Evolutionary conservation across 2,113 vertebrate species (phyloP).

Genomic region (Opisthocomus hoazin): DNA sequence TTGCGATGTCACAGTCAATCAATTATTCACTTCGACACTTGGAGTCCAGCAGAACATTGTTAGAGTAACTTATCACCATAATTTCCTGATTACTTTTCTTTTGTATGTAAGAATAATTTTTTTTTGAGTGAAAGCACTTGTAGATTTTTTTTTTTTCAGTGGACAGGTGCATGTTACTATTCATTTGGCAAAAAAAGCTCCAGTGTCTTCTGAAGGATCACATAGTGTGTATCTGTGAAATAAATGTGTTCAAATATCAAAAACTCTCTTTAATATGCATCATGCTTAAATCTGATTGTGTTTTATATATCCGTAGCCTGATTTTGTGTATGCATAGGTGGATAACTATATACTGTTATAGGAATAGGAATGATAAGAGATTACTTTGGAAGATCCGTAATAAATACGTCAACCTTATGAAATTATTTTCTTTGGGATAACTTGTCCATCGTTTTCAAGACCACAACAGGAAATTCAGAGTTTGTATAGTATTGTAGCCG

Average conservation of each 20-base stretch:
- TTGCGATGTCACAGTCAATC: slow-evolving; percentile 59
- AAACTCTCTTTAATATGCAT: not conserved
- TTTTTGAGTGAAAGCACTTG: not conserved
- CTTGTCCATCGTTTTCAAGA: not conserved
- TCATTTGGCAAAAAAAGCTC: not conserved
- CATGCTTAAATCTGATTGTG: not conserved
- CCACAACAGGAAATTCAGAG: not conserved
- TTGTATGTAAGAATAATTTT: not conserved
- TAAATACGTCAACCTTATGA: not conserved
- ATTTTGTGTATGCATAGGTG: not conserved
- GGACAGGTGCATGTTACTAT: not conserved
- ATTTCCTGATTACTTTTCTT: not conserved
- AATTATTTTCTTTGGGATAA: not conserved
- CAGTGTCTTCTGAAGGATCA: not conserved
- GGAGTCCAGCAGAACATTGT: not conserved
- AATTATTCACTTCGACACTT: slow-evolving; percentile 59
- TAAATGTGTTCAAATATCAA: not conserved
- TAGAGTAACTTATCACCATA: not conserved
- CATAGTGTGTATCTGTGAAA: not conserved
- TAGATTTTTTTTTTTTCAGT: not conserved
- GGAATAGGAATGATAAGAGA: not conserved
- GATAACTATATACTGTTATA: not conserved
- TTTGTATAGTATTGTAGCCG: not conserved
- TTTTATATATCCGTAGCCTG: not conserved
- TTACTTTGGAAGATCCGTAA: slow-evolving; percentile 22